Evolutionary conservation across 2,113 vertebrate species (phyloP).

Genomic region (Crypturellus undulatus): DNA sequence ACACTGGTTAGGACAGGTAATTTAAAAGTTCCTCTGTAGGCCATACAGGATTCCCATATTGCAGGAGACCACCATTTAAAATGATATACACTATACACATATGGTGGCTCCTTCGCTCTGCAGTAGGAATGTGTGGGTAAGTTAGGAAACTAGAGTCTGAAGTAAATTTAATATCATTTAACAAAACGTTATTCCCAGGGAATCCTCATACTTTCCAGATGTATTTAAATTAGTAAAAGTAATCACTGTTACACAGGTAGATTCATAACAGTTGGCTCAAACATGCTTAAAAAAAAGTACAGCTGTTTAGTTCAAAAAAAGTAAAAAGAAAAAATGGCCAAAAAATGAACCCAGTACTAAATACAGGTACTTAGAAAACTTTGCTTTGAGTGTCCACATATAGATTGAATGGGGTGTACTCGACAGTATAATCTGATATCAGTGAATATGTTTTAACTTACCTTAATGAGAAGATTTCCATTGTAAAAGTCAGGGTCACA

Average conservation of each 20-base stretch:
- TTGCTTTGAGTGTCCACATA: neutral
- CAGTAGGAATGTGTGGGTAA: neutral
- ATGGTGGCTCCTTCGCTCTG: neutral
- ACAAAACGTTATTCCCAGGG: neutral
- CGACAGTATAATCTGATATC: neutral
- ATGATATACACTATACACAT: neutral
- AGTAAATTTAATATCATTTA: neutral
- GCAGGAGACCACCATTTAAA: neutral
- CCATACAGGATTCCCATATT: neutral
- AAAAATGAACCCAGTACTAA: neutral
- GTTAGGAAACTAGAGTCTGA: neutral
- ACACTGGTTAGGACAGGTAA: neutral
- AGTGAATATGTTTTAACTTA: neutral
- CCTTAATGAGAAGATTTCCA: neutral
- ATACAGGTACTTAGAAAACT: neutral
- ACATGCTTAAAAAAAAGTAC: neutral
- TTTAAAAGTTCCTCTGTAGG: neutral
- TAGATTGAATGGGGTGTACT: neutral
- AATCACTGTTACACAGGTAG: neutral
- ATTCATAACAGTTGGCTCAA: neutral
- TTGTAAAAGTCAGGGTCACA: neutral
- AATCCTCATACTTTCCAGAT: neutral
- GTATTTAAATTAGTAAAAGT: neutral
- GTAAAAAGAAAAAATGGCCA: neutral
- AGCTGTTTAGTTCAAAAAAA: neutral